Conservation (phyloP, 2,797 vertebrate species). For the Myioborus miniatus region DNA sequence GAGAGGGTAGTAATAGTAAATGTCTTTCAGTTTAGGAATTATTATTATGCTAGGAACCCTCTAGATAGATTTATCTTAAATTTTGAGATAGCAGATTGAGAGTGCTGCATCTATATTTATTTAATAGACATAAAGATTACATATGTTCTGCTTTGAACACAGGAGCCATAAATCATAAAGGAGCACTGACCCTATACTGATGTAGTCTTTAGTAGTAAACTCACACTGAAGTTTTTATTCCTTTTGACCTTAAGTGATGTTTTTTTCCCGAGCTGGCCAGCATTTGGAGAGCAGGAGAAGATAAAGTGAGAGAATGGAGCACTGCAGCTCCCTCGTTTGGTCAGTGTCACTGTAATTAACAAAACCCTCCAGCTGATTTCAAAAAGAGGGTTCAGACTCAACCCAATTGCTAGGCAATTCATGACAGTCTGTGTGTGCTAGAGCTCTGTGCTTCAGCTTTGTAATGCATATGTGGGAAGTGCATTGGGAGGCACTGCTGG, state of each 20-base stretch:
- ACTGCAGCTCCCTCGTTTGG: background rate
- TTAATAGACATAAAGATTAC: background rate
- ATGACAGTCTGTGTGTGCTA: background rate
- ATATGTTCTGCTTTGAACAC: background rate
- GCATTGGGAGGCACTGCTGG: background rate
- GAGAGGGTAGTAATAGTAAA: background rate
- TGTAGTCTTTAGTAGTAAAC: background rate
- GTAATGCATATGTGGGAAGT: background rate
- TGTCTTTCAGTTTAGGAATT: background rate
- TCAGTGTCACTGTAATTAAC: background rate
- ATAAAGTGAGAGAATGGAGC: background rate
- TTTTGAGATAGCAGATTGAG: background rate
- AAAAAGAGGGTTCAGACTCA: background rate
- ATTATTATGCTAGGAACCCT: background rate
- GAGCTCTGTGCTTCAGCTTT: background rate
- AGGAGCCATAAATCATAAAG: background rate
- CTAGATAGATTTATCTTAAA: background rate
- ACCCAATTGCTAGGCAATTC: background rate
- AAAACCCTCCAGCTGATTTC: background rate
- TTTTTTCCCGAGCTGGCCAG: background rate
- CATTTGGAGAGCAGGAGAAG: background rate
- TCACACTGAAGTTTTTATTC: background rate
- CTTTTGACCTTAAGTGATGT: fast-evolving
- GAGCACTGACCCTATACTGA: background rate
- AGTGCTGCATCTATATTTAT: background rate